Base-by-base conservation (phyloP, 2,113 vertebrate genomes). In the Sigmodon hispidus region DNA sequence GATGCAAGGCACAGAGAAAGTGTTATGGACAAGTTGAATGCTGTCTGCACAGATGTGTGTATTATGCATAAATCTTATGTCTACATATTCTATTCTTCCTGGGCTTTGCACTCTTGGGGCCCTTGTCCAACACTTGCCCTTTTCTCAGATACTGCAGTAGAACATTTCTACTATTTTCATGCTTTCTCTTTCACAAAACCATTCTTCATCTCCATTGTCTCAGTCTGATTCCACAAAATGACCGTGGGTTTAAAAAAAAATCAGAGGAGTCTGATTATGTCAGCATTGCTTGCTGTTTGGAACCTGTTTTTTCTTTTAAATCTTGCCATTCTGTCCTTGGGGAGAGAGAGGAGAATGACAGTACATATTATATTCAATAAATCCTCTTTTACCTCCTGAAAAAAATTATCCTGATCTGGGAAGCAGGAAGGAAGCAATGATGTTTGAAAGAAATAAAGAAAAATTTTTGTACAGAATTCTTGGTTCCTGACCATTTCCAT, bases 1-100 rank as follows among this genome's bases (percentile, higher is more conserved):
- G 73, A 76, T 89, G 34, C 12, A 84, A 91, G 96, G 19, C 48
- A 61, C 36, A 63, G 57, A 95, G 34, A 95, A 87, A 86, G 21
- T 52, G 31, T 89, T 34, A 52, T 84, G 69, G 79, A 94, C 84
- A 59, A 84, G 31, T 55, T 94, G 45, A 77, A 84, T 72, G 40
- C 85, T 94, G 21, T 89, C 55, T 88, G 50, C 16, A 87, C 61
- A 85, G 40, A 88, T 55, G 36, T 80, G 34, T 75, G n/a, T 43
- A 50, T 92, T 91, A 69, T 70, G 84, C 3, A 67, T 91, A 80
- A 75, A 65, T 77, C 59, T 75, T 67, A 67, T 5, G 29, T 61
- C 88, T 93, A 85, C 43, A 43, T 4, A 77, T 52, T 87, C 80
- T 93, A 80, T 45, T 48, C 36, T 59, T 81, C 34, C 36, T 52